Percentiles rank a stretch among this genome's conserved stretches.
Conservation (phyloP, 2,888 invertebrate species). For the Epinotia bilunana region DNA sequence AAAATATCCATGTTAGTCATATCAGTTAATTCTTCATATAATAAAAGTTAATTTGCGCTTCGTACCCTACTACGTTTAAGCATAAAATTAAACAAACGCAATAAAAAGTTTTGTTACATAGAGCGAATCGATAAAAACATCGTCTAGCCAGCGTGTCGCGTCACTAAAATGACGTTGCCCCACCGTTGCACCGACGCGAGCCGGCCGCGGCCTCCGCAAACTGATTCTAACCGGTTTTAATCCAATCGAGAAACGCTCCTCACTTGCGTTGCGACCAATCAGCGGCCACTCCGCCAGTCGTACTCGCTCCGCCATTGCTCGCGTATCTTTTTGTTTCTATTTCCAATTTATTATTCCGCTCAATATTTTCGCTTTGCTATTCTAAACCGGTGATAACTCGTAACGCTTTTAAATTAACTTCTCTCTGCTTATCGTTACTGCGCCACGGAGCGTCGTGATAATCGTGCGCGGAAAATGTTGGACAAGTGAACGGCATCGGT, state of each 20-base stretch:
- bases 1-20: constrained; percentile 19
- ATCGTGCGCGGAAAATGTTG: constrained; percentile 70
- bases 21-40: background rate
- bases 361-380: constrained; percentile 48
- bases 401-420: constrained; percentile 22
- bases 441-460: constrained; percentile 18
- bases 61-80: background rate
- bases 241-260: constrained; percentile 73
- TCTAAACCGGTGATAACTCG: constrained; percentile 42
- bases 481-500: constrained; percentile 69
- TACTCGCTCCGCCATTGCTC: constrained; percentile 60
- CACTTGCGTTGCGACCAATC: constrained; percentile 72
- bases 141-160: constrained; percentile 54
- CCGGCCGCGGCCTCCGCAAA: constrained; percentile 76
- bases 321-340: constrained; percentile 57
- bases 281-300: constrained; percentile 72
- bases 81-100: background rate
- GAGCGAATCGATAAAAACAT: constrained; percentile 49
- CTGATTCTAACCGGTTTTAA: constrained; percentile 77
- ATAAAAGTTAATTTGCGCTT: background rate
- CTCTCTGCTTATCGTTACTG: constrained; percentile 10
- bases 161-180: constrained; percentile 64
- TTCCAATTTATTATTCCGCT: constrained; percentile 58
- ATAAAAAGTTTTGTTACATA: background rate
- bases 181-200: constrained; percentile 72